Evolutionary conservation across 2,888 invertebrate genomes (phyloP).

Genomic region (Tortricodes alternella): DNA sequence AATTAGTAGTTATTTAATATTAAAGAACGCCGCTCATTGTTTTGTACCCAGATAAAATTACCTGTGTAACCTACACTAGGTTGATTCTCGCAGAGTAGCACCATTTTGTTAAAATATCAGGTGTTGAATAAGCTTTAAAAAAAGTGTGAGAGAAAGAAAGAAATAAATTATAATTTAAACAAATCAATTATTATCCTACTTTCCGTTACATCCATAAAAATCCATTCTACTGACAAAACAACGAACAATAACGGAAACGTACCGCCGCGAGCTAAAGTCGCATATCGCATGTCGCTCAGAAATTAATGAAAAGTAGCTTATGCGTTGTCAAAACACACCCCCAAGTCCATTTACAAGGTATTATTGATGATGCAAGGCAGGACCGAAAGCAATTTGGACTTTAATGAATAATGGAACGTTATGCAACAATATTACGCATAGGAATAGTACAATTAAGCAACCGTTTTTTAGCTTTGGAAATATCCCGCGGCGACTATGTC

Average conservation of each 20-base stretch:
- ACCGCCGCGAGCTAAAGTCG: constrained; percentile 40
- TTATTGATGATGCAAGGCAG: constrained; percentile 60
- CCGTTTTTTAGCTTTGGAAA: background rate
- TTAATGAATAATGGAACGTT: constrained; percentile 32
- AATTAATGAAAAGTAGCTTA: constrained; percentile 61
- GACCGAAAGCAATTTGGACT: constrained; percentile 30
- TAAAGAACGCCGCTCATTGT: too few species aligned
- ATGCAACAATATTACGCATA: constrained; percentile 23
- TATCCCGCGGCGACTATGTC: background rate
- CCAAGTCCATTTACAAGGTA: constrained; percentile 58
- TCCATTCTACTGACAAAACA: background rate
- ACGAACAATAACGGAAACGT: constrained; percentile 15
- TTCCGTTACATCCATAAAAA: background rate
- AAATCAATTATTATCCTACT: too few species aligned
- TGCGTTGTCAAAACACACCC: constrained; percentile 59
- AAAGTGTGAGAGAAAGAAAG: too few species aligned
- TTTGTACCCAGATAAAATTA: too few species aligned
- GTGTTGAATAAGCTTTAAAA: too few species aligned
- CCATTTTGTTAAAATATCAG: too few species aligned
- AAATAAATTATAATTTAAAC: too few species aligned
- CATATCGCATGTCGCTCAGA: constrained; percentile 58
- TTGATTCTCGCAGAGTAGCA: too few species aligned
- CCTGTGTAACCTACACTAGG: too few species aligned
- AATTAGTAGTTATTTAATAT: too few species aligned
- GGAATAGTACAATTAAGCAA: constrained; percentile 6